A percentile compares a stretch with the other conserved stretches of the same genome.
phyloP scores from a whole-genome alignment of 2,888 invertebrate genomes.

The Aphodius sticticus region DNA sequence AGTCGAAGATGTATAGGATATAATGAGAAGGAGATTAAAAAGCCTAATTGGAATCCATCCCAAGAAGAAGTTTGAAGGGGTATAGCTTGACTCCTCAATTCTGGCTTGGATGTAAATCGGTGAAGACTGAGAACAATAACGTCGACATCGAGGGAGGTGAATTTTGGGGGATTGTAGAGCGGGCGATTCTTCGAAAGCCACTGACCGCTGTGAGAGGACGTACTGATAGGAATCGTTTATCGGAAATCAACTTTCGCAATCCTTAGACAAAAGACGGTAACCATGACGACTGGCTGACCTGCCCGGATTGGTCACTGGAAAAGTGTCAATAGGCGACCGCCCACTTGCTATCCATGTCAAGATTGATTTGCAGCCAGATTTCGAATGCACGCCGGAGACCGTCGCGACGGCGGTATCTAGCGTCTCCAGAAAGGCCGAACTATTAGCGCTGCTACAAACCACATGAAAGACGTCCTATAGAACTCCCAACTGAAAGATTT shows the following conservation, averaged over 20 bases:
- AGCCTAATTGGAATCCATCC: too few species aligned
- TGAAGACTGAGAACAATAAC: too few species aligned
- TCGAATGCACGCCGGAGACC: background rate
- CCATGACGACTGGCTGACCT: constrained; percentile 50
- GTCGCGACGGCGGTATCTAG: background rate
- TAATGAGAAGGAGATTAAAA: too few species aligned
- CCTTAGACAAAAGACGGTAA: constrained; percentile 49
- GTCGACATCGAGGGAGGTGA: too few species aligned
- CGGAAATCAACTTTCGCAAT: constrained; percentile 44
- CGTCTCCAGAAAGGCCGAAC: background rate
- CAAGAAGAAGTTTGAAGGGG: too few species aligned
- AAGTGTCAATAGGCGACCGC: constrained; percentile 51
- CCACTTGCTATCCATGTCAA: constrained; percentile 43
- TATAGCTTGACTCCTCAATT: too few species aligned
- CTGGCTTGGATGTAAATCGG: too few species aligned
- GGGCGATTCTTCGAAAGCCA: background rate
- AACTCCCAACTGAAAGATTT: too few species aligned
- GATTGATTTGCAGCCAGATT: constrained; percentile 39
- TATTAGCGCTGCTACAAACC: too few species aligned
- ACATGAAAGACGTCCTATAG: too few species aligned
- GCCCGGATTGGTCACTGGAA: constrained; percentile 51
- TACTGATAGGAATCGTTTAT: constrained; percentile 28
- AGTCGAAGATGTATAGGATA: too few species aligned
- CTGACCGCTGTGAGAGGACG: background rate
- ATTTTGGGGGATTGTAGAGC: too few species aligned